A percentile compares a stretch with the other conserved stretches of the same genome.
Evolutionary conservation across 2,113 vertebrate genomes (phyloP).

Genomic region (Cryptoleucopteryx plumbea): DNA sequence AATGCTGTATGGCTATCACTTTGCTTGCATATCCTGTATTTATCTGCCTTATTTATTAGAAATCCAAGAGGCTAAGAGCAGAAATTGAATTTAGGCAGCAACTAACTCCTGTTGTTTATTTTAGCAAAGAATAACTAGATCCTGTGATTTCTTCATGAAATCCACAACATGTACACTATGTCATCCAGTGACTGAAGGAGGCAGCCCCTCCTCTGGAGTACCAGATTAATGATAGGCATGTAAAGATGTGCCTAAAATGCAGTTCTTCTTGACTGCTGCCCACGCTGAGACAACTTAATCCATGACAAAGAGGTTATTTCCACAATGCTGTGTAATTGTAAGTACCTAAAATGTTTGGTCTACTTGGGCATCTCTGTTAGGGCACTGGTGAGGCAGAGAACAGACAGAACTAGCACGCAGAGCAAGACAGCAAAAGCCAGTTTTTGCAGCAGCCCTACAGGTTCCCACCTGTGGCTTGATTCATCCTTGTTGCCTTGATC

Average conservation of each 20-base stretch:
- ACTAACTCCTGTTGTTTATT: neutral
- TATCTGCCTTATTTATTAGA: neutral
- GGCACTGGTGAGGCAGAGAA: neutral
- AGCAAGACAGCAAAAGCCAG: neutral
- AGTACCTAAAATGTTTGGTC: neutral
- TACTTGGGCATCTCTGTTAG: neutral
- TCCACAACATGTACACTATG: fast-evolving
- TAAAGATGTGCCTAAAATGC: neutral
- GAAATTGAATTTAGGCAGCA: neutral
- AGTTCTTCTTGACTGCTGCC: neutral
- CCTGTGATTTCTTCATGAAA: neutral
- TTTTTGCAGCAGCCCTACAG: neutral
- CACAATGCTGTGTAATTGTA: neutral
- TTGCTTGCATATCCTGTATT: neutral
- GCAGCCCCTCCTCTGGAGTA: neutral
- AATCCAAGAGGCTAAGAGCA: neutral
- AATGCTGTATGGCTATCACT: neutral
- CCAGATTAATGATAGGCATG: neutral
- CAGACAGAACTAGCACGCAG: neutral
- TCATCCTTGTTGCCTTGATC: neutral
- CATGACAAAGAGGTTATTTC: neutral
- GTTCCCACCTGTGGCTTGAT: neutral
- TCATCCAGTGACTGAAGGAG: neutral
- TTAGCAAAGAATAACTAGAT: neutral
- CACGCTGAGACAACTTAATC: neutral